A percentile compares a stretch with the other conserved stretches of the same genome.
Conservation (phyloP, 2,797 vertebrate species). For the Synaphobranchus kaupii region DNA sequence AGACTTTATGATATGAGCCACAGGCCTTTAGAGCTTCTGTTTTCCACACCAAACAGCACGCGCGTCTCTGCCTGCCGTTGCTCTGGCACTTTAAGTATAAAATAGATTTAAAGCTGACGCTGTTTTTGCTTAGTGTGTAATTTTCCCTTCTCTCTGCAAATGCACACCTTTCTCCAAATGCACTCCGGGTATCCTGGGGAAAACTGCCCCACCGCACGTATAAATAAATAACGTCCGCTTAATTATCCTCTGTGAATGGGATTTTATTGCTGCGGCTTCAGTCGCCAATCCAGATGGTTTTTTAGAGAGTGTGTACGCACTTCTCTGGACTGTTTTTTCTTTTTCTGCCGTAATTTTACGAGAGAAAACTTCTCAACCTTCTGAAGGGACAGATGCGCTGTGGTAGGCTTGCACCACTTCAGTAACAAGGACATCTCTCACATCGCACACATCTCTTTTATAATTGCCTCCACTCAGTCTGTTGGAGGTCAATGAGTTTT, state of each 20-base stretch:
- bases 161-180: background rate
- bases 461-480: conserved; percentile 15
- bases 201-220: background rate
- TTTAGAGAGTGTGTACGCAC: background rate
- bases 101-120: background rate
- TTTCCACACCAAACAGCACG: background rate
- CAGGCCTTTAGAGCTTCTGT: background rate
- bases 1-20: too few species aligned
- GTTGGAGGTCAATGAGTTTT: conserved; percentile 4
- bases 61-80: background rate
- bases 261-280: background rate
- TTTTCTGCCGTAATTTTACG: background rate
- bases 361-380: background rate
- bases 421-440: conserved; percentile 5
- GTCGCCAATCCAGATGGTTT: background rate
- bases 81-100: background rate
- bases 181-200: background rate
- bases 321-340: background rate
- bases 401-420: background rate
- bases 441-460: conserved; percentile 2
- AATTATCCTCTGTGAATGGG: background rate
- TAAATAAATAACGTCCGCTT: background rate
- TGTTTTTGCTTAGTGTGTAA: background rate
- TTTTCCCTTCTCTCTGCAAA: background rate
- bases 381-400: background rate